Evolutionary conservation across 2,888 invertebrate species (phyloP), one percentile per base, ranked within the genome.

Genomic region (Polymixis flavicincta): DNA sequence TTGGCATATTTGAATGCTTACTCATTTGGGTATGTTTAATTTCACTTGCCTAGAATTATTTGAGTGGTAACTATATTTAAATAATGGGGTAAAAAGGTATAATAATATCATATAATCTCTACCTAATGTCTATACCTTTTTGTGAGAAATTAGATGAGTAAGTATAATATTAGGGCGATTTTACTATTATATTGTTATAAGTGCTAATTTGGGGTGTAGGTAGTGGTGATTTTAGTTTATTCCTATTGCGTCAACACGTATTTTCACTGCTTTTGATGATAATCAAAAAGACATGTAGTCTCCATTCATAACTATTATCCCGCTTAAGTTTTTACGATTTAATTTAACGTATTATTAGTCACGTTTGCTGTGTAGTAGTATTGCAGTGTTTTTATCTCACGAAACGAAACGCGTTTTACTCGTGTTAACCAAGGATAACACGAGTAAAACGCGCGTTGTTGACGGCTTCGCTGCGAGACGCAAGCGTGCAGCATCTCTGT

Each of bases 1-100:
- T 69, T 17, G 11, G 60, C 28, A 66, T 69, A 81, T 71, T 82
- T 60, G 45, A 84, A 71, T 81, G 63, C 19, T 32, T 28, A 42
- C 52, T 48, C n/a, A 64, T 57, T 57, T 22, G 25, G 65, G 59
- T 57, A 54, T 54, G 71, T 65, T n/a, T 48, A 65, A 80, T 71
- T 74, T 52, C 60, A 19, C 70, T 81, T 55, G 61, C 9, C 17
- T 66, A 14, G 81, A 80, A 60, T 80, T 61, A 61, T 75, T 69
- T 81, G 50, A 76, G 65, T 57, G 50, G 55, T 45, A 13, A 48
- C 50, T 42, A 75, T 66, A 71, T 84, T 72, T 32, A 63, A 69
- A 69, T 82, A 63, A 69, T 50, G 28, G 68, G 6, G 13, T 28
- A n/a, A 22, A 63, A 61, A 60, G n/a, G n/a, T n/a, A n/a, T n/a